A percentile compares a stretch with the other conserved stretches of the same genome.
Conservation (phyloP, 2,888 invertebrate genomes). For the Orthosia gothica region DNA sequence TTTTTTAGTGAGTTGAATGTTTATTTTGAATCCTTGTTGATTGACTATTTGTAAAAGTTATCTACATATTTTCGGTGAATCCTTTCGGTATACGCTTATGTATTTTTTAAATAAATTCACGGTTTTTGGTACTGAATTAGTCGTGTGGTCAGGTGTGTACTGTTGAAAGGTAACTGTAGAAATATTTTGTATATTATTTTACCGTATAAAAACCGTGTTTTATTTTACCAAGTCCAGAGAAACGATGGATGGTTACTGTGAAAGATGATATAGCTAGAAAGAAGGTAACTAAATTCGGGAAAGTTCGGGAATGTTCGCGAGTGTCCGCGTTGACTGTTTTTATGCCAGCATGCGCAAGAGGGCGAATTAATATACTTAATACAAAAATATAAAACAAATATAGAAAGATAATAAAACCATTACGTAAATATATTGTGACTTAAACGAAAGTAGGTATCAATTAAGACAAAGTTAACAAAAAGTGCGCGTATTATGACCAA, state of each 20-base stretch:
- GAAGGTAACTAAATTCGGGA: too few species aligned
- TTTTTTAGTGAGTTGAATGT: neutral
- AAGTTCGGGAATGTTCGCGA: too few species aligned
- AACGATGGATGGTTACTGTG: neutral
- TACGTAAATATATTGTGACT: too few species aligned
- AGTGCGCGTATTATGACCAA: too few species aligned
- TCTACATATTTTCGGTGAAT: neutral
- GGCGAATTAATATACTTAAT: too few species aligned
- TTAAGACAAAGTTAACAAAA: too few species aligned
- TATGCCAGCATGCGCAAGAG: too few species aligned
- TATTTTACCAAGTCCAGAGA: neutral
- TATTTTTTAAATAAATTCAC: neutral
- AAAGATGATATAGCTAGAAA: neutral
- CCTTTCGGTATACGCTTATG: neutral
- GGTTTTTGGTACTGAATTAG: neutral
- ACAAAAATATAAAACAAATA: too few species aligned
- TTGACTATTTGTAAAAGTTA: slow-evolving; percentile 1
- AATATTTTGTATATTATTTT: neutral
- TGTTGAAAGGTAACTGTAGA: neutral
- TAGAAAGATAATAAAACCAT: too few species aligned
- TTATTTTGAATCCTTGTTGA: neutral
- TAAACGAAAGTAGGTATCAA: too few species aligned
- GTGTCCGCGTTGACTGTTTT: too few species aligned
- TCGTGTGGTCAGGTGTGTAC: neutral
- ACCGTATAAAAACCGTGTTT: too few species aligned